phyloP scores from a whole-genome alignment of 2,888 invertebrate genomes.

The Autographa pulchrina region DNA sequence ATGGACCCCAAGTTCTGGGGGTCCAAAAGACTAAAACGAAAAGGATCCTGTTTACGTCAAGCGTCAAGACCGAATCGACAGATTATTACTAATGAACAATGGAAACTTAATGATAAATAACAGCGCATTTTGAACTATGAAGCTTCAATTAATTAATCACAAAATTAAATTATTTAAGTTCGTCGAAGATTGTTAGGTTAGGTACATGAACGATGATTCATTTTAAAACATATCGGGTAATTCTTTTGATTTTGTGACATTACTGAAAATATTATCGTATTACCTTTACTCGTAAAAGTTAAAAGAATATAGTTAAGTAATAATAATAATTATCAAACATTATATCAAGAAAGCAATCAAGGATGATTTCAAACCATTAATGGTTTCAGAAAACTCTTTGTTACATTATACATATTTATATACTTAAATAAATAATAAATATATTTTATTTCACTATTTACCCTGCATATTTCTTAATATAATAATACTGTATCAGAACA shows the following conservation, averaged over 20 bases:
- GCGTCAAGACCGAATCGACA: not conserved
- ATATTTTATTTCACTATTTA: slow-evolving; percentile 30
- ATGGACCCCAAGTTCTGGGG: not conserved
- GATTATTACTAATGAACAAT: not conserved
- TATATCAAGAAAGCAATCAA: not conserved
- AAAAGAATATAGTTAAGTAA: not conserved
- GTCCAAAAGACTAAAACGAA: not conserved
- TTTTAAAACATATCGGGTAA: not conserved
- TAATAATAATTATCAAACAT: not conserved
- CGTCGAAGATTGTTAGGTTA: not conserved
- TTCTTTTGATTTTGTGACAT: slow-evolving; percentile 1
- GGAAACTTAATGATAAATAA: not conserved
- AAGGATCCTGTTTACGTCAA: not conserved
- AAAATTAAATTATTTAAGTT: not conserved
- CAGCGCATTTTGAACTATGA: not conserved
- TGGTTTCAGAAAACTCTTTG: not conserved
- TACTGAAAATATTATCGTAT: not conserved
- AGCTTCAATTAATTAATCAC: not conserved
- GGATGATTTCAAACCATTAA: not conserved
- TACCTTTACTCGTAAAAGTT: not conserved
- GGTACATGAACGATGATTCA: not conserved
- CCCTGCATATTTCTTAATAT: slow-evolving; percentile 29
- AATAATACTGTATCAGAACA: slow-evolving; percentile 10
- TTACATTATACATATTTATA: not conserved
- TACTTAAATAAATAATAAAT: slow-evolving; percentile 10